A percentile compares a stretch with the other conserved stretches of the same genome.
Conservation (phyloP, 2,797 vertebrate genomes). For the Brachymystax lenok region DNA sequence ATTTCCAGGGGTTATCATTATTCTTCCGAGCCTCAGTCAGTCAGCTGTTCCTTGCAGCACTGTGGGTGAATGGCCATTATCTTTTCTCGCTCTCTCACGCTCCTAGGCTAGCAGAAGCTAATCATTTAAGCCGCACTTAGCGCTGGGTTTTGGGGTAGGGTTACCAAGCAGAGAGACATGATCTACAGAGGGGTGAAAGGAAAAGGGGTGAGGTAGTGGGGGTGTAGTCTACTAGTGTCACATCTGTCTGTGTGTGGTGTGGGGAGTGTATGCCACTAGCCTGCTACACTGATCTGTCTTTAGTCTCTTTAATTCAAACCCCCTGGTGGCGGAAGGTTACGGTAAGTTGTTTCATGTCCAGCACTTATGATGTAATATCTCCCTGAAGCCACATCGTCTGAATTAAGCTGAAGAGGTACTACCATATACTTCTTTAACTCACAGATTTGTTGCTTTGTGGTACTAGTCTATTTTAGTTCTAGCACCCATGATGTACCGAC, state of each 20-base stretch:
- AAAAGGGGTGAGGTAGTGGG: background rate
- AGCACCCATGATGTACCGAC: conserved; percentile 43
- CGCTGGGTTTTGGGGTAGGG: conserved; percentile 22
- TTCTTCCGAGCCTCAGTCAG: conserved; percentile 8
- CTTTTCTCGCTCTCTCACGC: conserved; percentile 16
- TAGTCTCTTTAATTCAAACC: conserved; percentile 20
- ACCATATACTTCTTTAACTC: conserved; percentile 12
- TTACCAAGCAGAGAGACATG: conserved; percentile 26
- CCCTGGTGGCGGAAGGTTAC: conserved; percentile 14
- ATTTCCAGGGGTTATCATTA: conserved; percentile 30
- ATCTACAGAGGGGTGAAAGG: conserved; percentile 17
- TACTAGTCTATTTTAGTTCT: conserved; percentile 50
- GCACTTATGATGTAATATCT: conserved; percentile 1
- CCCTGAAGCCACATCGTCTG: conserved; percentile 29
- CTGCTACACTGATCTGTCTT: background rate
- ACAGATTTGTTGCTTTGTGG: conserved; percentile 17
- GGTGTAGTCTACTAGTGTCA: conserved; percentile 4
- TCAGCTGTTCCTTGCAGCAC: background rate
- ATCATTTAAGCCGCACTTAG: conserved; percentile 30
- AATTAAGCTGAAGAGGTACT: conserved; percentile 26
- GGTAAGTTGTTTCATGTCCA: conserved; percentile 14
- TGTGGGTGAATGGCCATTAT: background rate
- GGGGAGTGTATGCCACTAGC: background rate
- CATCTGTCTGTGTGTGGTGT: conserved; percentile 16
- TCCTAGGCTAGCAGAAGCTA: conserved; percentile 27